A percentile compares a stretch with the other conserved stretches of the same genome.
Evolutionary conservation across 2,797 vertebrate species (phyloP).

Genomic region (Prionace glauca): DNA sequence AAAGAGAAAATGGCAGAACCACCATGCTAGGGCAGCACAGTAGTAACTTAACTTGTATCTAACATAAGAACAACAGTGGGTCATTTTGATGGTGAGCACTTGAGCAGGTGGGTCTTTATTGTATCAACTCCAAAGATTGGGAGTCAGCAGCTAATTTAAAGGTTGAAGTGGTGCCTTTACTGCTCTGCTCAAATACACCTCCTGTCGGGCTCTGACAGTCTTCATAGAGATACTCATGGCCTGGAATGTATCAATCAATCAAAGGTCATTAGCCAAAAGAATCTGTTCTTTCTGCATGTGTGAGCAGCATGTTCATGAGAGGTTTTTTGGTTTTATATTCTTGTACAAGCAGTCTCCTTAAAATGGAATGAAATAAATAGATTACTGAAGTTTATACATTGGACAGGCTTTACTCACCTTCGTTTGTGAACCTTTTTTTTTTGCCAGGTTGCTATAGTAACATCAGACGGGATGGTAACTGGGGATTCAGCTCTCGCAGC

Average conservation of each 20-base stretch:
- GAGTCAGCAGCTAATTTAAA: background rate
- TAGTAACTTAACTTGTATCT: background rate
- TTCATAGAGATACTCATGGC: background rate
- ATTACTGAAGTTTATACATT: background rate
- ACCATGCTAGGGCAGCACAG: background rate
- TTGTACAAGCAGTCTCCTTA: background rate
- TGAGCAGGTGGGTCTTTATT: background rate
- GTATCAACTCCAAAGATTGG: background rate
- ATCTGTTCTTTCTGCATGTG: background rate
- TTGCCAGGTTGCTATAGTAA: slow-evolving; percentile 58
- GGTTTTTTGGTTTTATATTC: too few species aligned
- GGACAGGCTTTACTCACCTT: background rate
- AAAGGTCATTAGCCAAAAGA: background rate
- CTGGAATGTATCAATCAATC: background rate
- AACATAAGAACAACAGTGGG: background rate
- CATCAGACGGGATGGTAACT: slow-evolving; percentile 53
- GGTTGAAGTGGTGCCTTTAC: background rate
- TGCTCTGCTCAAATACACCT: background rate
- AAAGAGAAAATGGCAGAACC: background rate
- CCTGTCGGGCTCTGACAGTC: background rate
- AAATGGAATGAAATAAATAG: background rate
- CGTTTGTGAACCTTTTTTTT: slow-evolving; percentile 27
- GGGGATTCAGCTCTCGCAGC: slow-evolving; percentile 48
- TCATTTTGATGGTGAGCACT: background rate
- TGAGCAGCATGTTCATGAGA: background rate